Evolutionary conservation across 2,797 vertebrate species (phyloP), one percentile per base, ranked within the genome.

Genomic region (Chloroceryle inda): DNA sequence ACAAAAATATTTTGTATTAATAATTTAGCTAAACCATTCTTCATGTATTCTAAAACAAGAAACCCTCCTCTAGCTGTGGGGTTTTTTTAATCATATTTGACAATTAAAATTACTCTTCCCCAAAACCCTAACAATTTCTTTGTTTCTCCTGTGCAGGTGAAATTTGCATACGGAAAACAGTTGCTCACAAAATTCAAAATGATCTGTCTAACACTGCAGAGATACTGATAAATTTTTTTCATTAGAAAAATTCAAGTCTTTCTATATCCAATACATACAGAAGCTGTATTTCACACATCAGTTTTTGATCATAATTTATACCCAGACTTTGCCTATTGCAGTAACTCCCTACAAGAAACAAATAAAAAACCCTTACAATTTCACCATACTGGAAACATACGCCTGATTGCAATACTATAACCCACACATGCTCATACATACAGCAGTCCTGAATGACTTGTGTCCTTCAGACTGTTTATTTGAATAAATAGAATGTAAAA

Each of bases 191-290:
- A 93, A 97, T 49, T 94, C 35, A 79, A 67, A 76, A 76, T 82
- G n/a, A 91, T 88, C 47, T 72, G 26, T 61, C 68, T 88, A 76
- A 71, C 66, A 79, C 91, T 61, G 59, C 67, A 89, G 85, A 71
- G 68, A 88, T 91, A 93, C 44, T 61, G 71, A 88, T 56, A 82
- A 66, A 40, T 92, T 90, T 74, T 94, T 96, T 96, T 96, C 73
- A 84, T 92, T 88, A 86, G 29, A 92, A 75, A 14, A 61, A 81
- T 61, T 68, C 59, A 83, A 15, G 12, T 38, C 20, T 92, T 88
- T 49, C 59, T 61, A 71, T 42, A 88, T 29, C 35, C 59, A 42
- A 33, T 50, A 59, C 58, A 67, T 66, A 24, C 40, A 95, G 79
- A 68, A 92, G 49, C 80, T 82, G 68, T 29, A 85, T 83, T 94